phyloP scores from a whole-genome alignment of 2,888 invertebrate species.

The Vannuccia rotundouncinata region DNA sequence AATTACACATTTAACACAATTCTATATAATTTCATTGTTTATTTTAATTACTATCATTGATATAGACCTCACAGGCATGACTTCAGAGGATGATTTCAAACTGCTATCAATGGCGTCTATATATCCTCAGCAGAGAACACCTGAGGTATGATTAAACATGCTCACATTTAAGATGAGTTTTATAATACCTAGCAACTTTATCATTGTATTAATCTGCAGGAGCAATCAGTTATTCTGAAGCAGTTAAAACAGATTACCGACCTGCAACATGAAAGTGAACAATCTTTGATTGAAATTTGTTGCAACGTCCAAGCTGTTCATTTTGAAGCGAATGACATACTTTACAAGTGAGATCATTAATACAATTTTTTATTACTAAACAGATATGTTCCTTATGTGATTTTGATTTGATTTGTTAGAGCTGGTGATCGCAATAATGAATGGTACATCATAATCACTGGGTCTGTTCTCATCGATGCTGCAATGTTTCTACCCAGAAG shows the following conservation, averaged over 20 bases:
- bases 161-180: not conserved
- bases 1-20: too few relatives aligned
- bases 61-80: not conserved
- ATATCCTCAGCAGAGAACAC: not conserved
- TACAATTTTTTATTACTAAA: too few relatives aligned
- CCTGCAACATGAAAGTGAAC: not conserved
- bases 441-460: slow-evolving; percentile 74
- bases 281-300: not conserved
- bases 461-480: slow-evolving; percentile 76
- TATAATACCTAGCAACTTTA: not conserved
- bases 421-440: slow-evolving; percentile 72
- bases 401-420: slow-evolving; percentile 62
- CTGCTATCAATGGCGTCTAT: not conserved
- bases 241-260: not conserved
- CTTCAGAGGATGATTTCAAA: not conserved
- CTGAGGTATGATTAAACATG: not conserved
- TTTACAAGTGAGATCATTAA: slow-evolving; percentile 9
- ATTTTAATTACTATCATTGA: not conserved
- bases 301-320: not conserved
- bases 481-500: slow-evolving; percentile 72
- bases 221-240: not conserved
- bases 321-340: not conserved
- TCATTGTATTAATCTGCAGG: not conserved
- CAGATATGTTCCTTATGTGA: too few relatives aligned
- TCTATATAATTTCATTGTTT: not conserved